Evolutionary conservation across 2,113 vertebrate species (phyloP), one percentile per base, ranked within the genome.

Genomic region (Nycticorax nycticorax): DNA sequence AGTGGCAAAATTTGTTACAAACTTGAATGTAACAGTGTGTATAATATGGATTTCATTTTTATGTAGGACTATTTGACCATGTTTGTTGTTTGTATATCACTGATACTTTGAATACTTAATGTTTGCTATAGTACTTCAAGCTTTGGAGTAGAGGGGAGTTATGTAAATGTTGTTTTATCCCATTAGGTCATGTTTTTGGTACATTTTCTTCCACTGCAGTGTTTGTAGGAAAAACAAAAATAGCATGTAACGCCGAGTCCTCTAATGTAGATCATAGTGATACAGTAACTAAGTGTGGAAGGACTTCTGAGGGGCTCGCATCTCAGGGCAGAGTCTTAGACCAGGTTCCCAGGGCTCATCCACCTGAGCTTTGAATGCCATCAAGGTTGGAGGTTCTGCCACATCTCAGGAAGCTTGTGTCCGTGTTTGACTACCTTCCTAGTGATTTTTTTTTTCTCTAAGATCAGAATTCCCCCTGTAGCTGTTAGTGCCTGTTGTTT

Each of bases 31-130:
- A 27, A 26, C 76, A 53, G 18, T 56, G 19, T 35, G 24, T 53
- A 0, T 68, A 68, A 35, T 20, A 30, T 3, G 28, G 30, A 32
- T 71, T 43, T 64, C 10, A 0, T 74, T 92, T 89, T 85, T 76
- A 59, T 16, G 3, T 17, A 12, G 26, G 39, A 53, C 12, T 55
- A 3, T 63, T 82, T 68, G 43, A 35, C 18, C 0, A 0, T 39
- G 10, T 67, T 21, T 66, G 5, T 81, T 52, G 17, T 81, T 80
- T 77, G 22, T 73, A 1, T 45, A 12, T 84, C 24, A 53, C n/a
- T 57, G 33, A 28, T 48, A 16, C 11, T 87, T 87, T 35, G 8
- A 28, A 19, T 76, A 60, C 8, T 55, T 60, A 32, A 45, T 26
- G 6, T 47, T 79, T 64, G 9, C 43, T 92, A 0, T 79, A 68